phyloP scores from a whole-genome alignment of 37 sponge, comb jelly and placozoan species.

The Oscarella lobularis region DNA sequence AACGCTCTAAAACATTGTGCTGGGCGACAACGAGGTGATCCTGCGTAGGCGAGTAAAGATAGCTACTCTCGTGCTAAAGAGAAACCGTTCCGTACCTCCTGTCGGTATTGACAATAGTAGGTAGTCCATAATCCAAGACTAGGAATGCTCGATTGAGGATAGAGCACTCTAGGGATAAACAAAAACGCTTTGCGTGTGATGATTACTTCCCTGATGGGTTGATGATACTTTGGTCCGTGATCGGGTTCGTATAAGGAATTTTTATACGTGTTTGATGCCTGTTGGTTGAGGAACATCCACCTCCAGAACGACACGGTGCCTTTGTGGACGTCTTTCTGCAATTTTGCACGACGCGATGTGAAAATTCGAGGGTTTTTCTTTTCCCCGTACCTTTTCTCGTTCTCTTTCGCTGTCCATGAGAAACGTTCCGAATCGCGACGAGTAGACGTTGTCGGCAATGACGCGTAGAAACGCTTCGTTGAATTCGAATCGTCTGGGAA shows the following conservation, averaged over 20 bases:
- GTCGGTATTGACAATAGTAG: conserved; percentile 38
- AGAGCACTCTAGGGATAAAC: conserved; percentile 26
- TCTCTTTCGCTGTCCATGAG: conserved; percentile 35
- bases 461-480: conserved; percentile 64
- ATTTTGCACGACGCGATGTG: too few relatives aligned
- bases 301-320: conserved; percentile 71
- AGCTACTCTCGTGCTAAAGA: too few relatives aligned
- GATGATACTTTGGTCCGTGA: neutral
- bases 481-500: conserved; percentile 80
- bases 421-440: conserved; percentile 68
- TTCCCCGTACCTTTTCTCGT: neutral
- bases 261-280: conserved; percentile 39
- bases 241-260: conserved; percentile 43
- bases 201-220: too few relatives aligned
- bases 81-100: conserved; percentile 34
- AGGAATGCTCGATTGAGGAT: conserved; percentile 24
- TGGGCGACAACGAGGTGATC: too few relatives aligned
- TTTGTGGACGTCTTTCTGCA: conserved; percentile 10
- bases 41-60: too few relatives aligned
- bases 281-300: conserved; percentile 55
- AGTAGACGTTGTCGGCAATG: conserved; percentile 71
- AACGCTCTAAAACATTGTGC: too few relatives aligned
- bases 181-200: too few relatives aligned
- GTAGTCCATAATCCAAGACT: conserved; percentile 58
- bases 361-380: too few relatives aligned